phyloP scores from a whole-genome alignment of 2,113 vertebrate species.

The Cygnus buccinator region DNA sequence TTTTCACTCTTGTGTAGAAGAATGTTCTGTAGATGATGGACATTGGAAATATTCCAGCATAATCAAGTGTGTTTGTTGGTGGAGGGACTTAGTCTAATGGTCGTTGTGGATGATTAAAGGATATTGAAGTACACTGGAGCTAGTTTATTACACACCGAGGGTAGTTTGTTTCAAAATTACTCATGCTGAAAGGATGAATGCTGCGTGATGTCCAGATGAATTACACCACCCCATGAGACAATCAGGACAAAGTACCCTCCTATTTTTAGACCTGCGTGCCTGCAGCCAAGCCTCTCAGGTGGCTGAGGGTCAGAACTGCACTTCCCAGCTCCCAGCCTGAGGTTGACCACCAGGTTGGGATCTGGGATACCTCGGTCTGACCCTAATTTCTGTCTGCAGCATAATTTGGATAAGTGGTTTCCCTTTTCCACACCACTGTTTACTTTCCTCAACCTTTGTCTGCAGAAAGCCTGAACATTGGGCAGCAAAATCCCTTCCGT shows the following conservation, averaged over 20 bases:
- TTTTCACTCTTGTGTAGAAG: background rate
- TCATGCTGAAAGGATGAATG: background rate
- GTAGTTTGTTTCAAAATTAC: background rate
- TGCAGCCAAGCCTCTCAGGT: accelerated
- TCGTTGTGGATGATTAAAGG: background rate
- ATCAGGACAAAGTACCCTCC: background rate
- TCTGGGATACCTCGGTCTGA: background rate
- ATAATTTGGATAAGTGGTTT: background rate
- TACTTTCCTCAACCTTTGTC: background rate
- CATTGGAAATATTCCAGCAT: background rate
- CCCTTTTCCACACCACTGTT: background rate
- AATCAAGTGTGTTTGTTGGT: background rate
- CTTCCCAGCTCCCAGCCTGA: background rate
- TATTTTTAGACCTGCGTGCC: background rate
- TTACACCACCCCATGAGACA: background rate
- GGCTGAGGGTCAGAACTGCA: background rate
- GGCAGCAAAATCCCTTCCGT: background rate
- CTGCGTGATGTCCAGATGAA: background rate
- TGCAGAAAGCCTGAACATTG: background rate
- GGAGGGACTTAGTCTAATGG: background rate
- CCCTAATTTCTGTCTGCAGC: background rate
- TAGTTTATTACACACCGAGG: accelerated
- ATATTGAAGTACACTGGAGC: background rate
- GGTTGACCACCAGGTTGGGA: background rate
- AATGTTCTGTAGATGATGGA: background rate